Base-by-base conservation (phyloP, 2,888 invertebrate genomes). In the Petrolisthes cinctipes region DNA sequence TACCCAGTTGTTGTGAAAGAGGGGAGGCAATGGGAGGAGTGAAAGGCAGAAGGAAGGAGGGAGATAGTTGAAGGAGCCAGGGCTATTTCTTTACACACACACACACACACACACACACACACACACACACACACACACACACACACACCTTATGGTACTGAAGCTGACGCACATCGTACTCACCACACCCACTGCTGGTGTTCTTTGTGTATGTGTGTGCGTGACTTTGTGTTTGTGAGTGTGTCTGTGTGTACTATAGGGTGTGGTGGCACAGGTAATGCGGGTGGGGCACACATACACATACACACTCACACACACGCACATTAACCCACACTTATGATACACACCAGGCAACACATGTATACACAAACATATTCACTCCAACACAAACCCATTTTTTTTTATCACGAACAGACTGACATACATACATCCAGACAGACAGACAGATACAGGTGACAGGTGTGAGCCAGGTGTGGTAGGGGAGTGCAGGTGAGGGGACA, bases 101-200 rank as follows among this genome's bases (percentile, higher is more conserved):
- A 61, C 61, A 61, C 9, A 61, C 61, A 61, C 61, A 61, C 61
- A 61, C 17, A 17, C 61, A 61, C 61, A 61, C 61, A 71, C 71
- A 71, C n/a, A 17, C 71, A 71, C n/a, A 71, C 71, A 71, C n/a
- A 71, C 71, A 71, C n/a, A 71, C 71, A 71, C 20, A 71, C 71
- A 71, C 20, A 71, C 71, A 71, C 61, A 61, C 17, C 17, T 61
- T 17, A 9, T n/a, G 6, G 61, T 61, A 61, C 61, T 37, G 37
- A 37, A 37, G 37, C 2, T 37, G 37, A 37, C 37, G 37, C 37
- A 37, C 37, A 37, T 37, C 37, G 2, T 2, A 37, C 37, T 37
- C 37, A 37, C 37, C 37, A 37, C 1, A 37, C 37, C 37, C 2
- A 37, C 37, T 37, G 37, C 37, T 37, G 37, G 37, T 37, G 0